A percentile compares a stretch with the other conserved stretches of the same genome.
Conservation (phyloP, 2,797 vertebrate species). For the Aeoliscus strigatus region DNA sequence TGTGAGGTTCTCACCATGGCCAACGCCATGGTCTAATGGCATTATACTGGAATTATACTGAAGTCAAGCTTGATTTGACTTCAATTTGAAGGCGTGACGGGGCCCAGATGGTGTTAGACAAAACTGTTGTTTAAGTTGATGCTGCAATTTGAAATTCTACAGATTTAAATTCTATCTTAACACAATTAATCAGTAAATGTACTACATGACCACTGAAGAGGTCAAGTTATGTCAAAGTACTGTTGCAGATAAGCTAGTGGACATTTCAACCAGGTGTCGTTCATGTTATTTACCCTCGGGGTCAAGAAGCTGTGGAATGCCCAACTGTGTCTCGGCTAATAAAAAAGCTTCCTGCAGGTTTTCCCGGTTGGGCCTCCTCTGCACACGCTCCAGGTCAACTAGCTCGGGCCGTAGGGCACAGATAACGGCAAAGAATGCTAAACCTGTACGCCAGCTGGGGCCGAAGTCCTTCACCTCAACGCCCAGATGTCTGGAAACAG, state of each 20-base stretch:
- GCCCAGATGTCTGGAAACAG: constrained; percentile 79
- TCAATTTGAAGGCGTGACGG: constrained; percentile 64
- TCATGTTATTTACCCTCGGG: constrained; percentile 84
- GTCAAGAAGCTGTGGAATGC: constrained; percentile 92
- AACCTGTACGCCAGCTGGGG: constrained; percentile 90
- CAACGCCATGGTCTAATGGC: constrained; percentile 61
- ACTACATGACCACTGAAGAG: no score
- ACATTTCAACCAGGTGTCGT: no score
- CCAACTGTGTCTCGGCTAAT: constrained; percentile 88
- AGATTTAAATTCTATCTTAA: no score
- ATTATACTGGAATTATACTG: constrained; percentile 64
- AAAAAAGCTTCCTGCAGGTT: constrained; percentile 92
- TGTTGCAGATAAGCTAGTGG: no score
- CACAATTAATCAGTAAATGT: no score
- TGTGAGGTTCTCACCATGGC: constrained; percentile 25
- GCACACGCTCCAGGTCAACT: constrained; percentile 86
- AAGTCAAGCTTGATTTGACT: constrained; percentile 74
- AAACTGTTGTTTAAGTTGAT: constrained; percentile 43
- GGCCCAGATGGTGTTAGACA: constrained; percentile 65
- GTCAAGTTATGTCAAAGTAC: no score
- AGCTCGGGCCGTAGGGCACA: constrained; percentile 87
- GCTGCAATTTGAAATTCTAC: constrained; percentile 12
- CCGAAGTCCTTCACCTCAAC: constrained; percentile 95
- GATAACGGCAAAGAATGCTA: constrained; percentile 92
- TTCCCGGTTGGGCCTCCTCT: constrained; percentile 80